Evolutionary conservation across 1,140 invertebrate species (phyloP).

Genomic region (Mylabris phalerata): DNA sequence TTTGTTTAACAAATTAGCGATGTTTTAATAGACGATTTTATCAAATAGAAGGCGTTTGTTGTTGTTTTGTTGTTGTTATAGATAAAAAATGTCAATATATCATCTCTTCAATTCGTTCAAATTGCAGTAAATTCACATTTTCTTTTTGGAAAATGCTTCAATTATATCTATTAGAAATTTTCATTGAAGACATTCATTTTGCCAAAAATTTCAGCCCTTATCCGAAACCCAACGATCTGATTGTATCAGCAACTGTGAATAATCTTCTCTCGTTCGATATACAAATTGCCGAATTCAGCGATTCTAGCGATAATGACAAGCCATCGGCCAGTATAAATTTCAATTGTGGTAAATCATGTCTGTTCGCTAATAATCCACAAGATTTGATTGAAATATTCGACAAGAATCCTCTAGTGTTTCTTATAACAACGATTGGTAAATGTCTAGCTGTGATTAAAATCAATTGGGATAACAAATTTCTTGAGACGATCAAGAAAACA

Average conservation of each 20-base stretch:
- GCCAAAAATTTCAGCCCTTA: background rate
- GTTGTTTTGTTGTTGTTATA: too few relatives aligned
- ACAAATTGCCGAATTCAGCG: too few relatives aligned
- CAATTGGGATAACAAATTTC: conserved; percentile 29
- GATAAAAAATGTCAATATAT: too few relatives aligned
- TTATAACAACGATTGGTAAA: conserved; percentile 2
- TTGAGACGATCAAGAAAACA: conserved; percentile 30
- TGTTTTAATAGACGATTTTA: too few relatives aligned
- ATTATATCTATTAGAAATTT: conserved; percentile 8
- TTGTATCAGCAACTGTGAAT: background rate
- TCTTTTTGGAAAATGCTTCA: too few relatives aligned
- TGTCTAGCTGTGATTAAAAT: conserved; percentile 1
- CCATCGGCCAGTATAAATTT: conserved; percentile 10
- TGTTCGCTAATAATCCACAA: conserved; percentile 23
- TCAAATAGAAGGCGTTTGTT: too few relatives aligned
- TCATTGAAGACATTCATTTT: background rate
- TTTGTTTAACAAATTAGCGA: too few relatives aligned
- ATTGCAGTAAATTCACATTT: too few relatives aligned
- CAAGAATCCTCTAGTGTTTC: conserved; percentile 1
- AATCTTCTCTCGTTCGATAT: conserved; percentile 1
- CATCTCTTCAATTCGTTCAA: too few relatives aligned
- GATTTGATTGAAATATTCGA: conserved; percentile 23
- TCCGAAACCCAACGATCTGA: background rate
- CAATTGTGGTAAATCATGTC: conserved; percentile 31
- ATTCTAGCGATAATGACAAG: too few relatives aligned